Percentiles rank a stretch among this genome's conserved stretches.
Conservation (phyloP, 2,888 invertebrate species). For the Caenorhabditis sinica region DNA sequence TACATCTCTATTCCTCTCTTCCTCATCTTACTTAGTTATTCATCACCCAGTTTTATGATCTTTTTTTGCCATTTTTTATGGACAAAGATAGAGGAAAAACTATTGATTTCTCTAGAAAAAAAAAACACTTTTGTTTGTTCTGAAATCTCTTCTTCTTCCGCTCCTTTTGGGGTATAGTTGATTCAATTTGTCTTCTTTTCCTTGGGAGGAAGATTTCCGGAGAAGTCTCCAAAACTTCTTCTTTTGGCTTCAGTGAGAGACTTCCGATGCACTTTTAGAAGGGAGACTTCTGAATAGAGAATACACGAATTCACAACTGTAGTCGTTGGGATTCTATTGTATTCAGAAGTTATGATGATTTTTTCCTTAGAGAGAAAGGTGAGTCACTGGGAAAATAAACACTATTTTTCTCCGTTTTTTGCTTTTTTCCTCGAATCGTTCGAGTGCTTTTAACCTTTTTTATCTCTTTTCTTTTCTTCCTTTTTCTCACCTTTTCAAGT, state of each 20-base stretch:
- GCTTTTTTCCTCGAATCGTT: conserved; percentile 24
- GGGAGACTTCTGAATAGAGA: conserved; percentile 9
- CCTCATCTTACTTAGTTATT: conserved; percentile 38
- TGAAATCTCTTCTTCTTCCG: conserved; percentile 15
- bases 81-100: too few relatives aligned
- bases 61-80: not conserved
- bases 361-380: not conserved
- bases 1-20: conserved; percentile 17
- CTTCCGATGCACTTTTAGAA: conserved; percentile 51
- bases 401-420: conserved; percentile 19
- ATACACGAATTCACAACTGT: conserved; percentile 14
- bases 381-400: conserved; percentile 50
- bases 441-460: conserved; percentile 33
- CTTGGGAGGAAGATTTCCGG: conserved; percentile 13
- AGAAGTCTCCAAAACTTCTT: conserved; percentile 4
- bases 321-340: conserved; percentile 8
- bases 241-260: conserved; percentile 25
- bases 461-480: conserved; percentile 12
- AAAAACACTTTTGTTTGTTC: conserved; percentile 31
- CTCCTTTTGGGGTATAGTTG: conserved; percentile 16
- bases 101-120: not conserved
- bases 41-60: conserved; percentile 49
- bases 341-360: conserved; percentile 17
- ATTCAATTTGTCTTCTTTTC: conserved; percentile 37
- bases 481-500: conserved; percentile 52